phyloP scores from a whole-genome alignment of 2,113 vertebrate species.

The Callipepla squamata region DNA sequence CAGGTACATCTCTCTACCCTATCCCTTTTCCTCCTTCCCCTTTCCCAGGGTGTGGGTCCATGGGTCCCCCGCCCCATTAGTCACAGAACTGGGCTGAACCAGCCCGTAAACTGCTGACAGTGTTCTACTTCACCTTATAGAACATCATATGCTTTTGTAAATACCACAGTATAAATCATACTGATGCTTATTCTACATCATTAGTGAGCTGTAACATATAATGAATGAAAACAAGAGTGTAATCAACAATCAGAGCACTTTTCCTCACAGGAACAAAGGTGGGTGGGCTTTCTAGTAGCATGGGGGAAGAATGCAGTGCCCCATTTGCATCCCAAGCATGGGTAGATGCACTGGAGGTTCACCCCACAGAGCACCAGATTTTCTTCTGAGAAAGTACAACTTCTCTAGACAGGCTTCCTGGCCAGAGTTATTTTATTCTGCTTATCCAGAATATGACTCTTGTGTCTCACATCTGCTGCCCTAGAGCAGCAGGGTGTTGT shows the following conservation, averaged over 20 bases:
- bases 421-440: background rate
- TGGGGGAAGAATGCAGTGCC: fast-evolving
- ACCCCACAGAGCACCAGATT: fast-evolving
- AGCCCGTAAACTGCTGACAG: too few species aligned
- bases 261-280: background rate
- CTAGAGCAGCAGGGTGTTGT: background rate
- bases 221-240: background rate
- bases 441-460: background rate
- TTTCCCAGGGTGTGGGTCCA: too few species aligned
- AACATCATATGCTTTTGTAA: background rate
- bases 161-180: background rate
- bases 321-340: fast-evolving
- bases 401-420: background rate
- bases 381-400: background rate
- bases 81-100: too few species aligned
- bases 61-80: too few species aligned
- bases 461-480: background rate
- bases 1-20: too few species aligned
- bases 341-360: fast-evolving
- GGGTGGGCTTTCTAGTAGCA: background rate
- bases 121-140: background rate
- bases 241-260: background rate
- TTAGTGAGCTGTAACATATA: background rate
- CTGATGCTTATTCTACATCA: background rate
- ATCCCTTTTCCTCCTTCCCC: too few species aligned